Evolutionary conservation across 2,888 invertebrate species (phyloP), one percentile per base, ranked within the genome.

Genomic region (Barypeithes pellucidus): DNA sequence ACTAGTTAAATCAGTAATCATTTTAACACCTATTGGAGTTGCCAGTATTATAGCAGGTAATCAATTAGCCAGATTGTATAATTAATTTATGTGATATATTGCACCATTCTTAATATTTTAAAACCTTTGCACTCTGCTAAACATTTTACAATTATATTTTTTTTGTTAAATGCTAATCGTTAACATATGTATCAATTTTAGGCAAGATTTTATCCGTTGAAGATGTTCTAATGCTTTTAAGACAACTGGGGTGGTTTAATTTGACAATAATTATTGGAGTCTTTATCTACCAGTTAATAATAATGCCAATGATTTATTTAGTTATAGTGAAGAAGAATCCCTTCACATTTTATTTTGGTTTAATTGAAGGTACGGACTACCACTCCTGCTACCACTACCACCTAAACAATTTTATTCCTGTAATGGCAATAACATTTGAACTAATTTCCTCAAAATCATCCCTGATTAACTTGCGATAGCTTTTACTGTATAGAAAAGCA

Each of bases 31-130:
- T 0, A n/a, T 50, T 22, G 50, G 50, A 20, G 50, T 50, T n/a
- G 22, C 50, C 12, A 50, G 50, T 50, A 50, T 50, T 50, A 50
- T 50, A 22, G 50, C 50, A n/a, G 50, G 50, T 50, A 50, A 50
- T n/a, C n/a, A n/a, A n/a, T n/a, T n/a, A n/a, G n/a, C n/a, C n/a
- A n/a, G n/a, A n/a, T n/a, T n/a, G n/a, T n/a, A n/a, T n/a, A n/a
- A n/a, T n/a, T n/a, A n/a, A n/a, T n/a, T n/a, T n/a, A n/a, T n/a
- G n/a, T n/a, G n/a, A n/a, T n/a, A n/a, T n/a, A n/a, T n/a, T n/a
- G n/a, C n/a, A n/a, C n/a, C n/a, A n/a, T n/a, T n/a, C n/a, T n/a
- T n/a, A n/a, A n/a, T n/a, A n/a, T n/a, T n/a, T n/a, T n/a, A n/a
- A n/a, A n/a, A n/a, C n/a, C n/a, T n/a, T n/a, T n/a, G n/a, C n/a